Percentiles rank a stretch among this genome's conserved stretches.
Conservation (phyloP, 2,113 vertebrate species). For the Channa argus region DNA sequence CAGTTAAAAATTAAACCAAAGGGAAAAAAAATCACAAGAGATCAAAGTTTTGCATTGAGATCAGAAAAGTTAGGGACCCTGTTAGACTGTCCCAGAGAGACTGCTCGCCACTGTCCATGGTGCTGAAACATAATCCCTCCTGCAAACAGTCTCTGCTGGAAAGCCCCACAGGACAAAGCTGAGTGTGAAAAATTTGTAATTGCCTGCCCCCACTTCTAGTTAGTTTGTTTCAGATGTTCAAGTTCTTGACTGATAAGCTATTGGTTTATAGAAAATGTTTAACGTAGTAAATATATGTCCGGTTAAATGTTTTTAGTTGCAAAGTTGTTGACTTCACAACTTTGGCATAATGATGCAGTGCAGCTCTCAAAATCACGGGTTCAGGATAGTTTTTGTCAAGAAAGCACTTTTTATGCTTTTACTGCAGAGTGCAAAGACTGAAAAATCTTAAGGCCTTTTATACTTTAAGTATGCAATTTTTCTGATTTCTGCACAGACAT, state of each 20-base stretch:
- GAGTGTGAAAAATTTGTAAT: conserved; percentile 9
- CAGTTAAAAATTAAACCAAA: conserved; percentile 17
- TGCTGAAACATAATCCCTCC: conserved; percentile 69
- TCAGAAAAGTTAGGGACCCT: conserved; percentile 40
- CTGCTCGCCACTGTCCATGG: conserved; percentile 66
- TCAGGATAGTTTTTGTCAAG: conserved; percentile 42
- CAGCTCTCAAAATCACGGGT: conserved; percentile 35
- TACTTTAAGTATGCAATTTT: not conserved
- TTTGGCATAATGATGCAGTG: conserved; percentile 16
- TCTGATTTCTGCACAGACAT: not conserved
- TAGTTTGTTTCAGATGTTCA: not conserved
- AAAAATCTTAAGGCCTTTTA: conserved; percentile 3
- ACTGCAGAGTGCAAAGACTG: conserved; percentile 29
- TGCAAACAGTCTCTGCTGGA: conserved; percentile 25
- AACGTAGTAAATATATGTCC: not conserved
- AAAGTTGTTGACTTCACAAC: not conserved
- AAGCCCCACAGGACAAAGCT: conserved; percentile 28
- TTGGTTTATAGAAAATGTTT: too few relatives aligned
- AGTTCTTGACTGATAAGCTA: not conserved
- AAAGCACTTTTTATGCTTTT: conserved; percentile 45
- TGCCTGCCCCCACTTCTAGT: conserved; percentile 16
- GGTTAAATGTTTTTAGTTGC: not conserved
- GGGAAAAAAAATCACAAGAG: not conserved
- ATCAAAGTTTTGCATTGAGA: conserved; percentile 33
- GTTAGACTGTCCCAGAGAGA: conserved; percentile 4